Evolutionary conservation across 2,888 invertebrate genomes (phyloP).

Genomic region (Apotomis capreana): DNA sequence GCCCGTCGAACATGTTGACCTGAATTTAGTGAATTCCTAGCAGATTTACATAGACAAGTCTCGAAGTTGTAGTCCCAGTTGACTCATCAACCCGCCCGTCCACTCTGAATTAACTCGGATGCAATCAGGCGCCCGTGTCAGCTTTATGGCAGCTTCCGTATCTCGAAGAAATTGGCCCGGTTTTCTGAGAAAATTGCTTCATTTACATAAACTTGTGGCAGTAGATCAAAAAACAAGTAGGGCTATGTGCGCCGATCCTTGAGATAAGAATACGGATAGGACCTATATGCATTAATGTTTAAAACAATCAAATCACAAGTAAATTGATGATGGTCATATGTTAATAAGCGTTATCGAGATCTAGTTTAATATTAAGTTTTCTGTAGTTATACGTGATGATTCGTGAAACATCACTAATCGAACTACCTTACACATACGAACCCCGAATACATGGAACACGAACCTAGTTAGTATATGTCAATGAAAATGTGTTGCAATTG

Average conservation of each 20-base stretch:
- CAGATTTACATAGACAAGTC: conserved; percentile 36
- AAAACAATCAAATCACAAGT: not conserved
- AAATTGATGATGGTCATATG: not conserved
- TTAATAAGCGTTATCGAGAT: no score
- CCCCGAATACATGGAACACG: no score
- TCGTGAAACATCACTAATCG: no score
- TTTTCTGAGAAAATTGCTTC: conserved; percentile 68
- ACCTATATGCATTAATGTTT: not conserved
- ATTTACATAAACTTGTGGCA: conserved; percentile 61
- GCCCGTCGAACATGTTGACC: conserved; percentile 31
- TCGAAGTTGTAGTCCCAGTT: conserved; percentile 21
- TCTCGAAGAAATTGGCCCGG: conserved; percentile 67
- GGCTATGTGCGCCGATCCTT: conserved; percentile 5
- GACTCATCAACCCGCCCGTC: conserved; percentile 32
- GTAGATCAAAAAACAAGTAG: conserved; percentile 50
- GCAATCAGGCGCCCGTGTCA: conserved; percentile 51
- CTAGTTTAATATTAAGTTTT: no score
- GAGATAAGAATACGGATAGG: conserved; percentile 11
- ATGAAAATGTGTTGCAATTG: no score
- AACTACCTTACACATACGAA: no score
- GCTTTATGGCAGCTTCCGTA: conserved; percentile 55
- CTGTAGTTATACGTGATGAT: no score
- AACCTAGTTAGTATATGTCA: no score
- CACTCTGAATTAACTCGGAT: conserved; percentile 49
- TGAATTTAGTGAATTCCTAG: conserved; percentile 37